A percentile compares a stretch with the other conserved stretches of the same genome.
phyloP scores from a whole-genome alignment of 1,140 invertebrate species.

The Scaptomyza hsui region DNA sequence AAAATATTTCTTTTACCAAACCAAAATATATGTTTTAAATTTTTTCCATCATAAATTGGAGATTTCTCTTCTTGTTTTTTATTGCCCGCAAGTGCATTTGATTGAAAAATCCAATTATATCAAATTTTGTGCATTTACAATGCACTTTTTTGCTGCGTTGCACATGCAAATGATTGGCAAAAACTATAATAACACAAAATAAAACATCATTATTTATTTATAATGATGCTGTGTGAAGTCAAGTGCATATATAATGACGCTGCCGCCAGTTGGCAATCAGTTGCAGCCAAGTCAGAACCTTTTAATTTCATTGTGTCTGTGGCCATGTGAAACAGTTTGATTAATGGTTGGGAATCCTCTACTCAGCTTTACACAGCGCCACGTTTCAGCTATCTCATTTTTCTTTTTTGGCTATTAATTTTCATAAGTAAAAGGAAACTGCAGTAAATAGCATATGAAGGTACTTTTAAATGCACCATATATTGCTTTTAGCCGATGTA shows the following conservation, averaged over 20 bases:
- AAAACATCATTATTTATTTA: conserved; percentile 22
- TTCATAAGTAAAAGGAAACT: conserved; percentile 50
- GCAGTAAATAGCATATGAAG: conserved; percentile 15
- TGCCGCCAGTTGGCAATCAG: conserved; percentile 17
- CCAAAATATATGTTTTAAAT: background rate
- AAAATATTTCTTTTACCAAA: background rate
- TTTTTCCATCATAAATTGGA: background rate
- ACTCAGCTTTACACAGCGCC: background rate
- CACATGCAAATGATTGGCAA: conserved; percentile 15
- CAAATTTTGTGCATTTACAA: background rate
- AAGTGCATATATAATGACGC: conserved; percentile 22
- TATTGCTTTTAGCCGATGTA: background rate
- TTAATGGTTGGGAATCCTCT: conserved; percentile 17
- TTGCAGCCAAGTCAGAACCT: conserved; percentile 24
- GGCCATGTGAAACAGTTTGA: conserved; percentile 20
- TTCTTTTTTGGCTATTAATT: conserved; percentile 35
- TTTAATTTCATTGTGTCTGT: conserved; percentile 38
- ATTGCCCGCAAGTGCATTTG: background rate
- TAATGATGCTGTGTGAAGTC: conserved; percentile 4
- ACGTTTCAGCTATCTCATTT: conserved; percentile 11
- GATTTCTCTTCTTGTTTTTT: background rate
- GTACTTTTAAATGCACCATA: background rate
- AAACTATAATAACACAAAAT: conserved; percentile 1
- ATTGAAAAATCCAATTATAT: conserved; percentile 4
- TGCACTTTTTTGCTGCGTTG: background rate